Percentiles rank a stretch among this genome's conserved stretches.
phyloP scores from a whole-genome alignment of 2,888 invertebrate genomes.

The Hirudinaria manillensis region DNA sequence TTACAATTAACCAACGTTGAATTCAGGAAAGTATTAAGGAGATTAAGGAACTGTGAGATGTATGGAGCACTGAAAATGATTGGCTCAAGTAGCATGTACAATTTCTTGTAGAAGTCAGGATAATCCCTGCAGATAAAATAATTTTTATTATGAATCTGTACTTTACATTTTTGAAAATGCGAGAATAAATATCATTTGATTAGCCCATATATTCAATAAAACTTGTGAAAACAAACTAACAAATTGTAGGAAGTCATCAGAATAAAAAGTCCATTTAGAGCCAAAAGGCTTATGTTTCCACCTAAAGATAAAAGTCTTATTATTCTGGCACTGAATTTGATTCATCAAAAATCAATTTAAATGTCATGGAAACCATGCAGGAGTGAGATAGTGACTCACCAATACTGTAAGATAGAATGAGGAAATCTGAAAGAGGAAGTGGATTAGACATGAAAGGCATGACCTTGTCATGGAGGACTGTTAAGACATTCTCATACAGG shows the following conservation, averaged over 20 bases:
- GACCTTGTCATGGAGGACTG: slow-evolving; percentile 73
- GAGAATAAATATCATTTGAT: too few species aligned
- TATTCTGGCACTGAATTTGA: too few species aligned
- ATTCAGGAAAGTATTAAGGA: slow-evolving; percentile 81
- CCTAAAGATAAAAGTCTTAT: not conserved
- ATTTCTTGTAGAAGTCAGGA: slow-evolving; percentile 85
- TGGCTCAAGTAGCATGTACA: slow-evolving; percentile 89
- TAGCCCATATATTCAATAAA: too few species aligned
- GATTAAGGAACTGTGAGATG: slow-evolving; percentile 77
- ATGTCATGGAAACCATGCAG: too few species aligned
- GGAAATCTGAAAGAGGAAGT: slow-evolving; percentile 78
- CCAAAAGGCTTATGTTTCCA: slow-evolving; percentile 79
- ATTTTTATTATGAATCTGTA: slow-evolving; percentile 26
- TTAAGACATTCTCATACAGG: slow-evolving; percentile 70
- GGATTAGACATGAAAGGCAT: slow-evolving; percentile 75
- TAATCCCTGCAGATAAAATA: slow-evolving; percentile 64
- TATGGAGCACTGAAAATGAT: slow-evolving; percentile 84
- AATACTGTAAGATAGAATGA: slow-evolving; percentile 79
- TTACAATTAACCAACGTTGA: slow-evolving; percentile 57
- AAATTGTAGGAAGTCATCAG: slow-evolving; percentile 84
- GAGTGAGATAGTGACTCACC: slow-evolving; percentile 55
- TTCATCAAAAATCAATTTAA: too few species aligned
- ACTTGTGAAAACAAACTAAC: slow-evolving; percentile 51
- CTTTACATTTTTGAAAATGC: too few species aligned
- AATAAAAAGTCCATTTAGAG: slow-evolving; percentile 82